Evolutionary conservation across 2,113 vertebrate genomes (phyloP).

Genomic region (Oncorhynchus mykiss): DNA sequence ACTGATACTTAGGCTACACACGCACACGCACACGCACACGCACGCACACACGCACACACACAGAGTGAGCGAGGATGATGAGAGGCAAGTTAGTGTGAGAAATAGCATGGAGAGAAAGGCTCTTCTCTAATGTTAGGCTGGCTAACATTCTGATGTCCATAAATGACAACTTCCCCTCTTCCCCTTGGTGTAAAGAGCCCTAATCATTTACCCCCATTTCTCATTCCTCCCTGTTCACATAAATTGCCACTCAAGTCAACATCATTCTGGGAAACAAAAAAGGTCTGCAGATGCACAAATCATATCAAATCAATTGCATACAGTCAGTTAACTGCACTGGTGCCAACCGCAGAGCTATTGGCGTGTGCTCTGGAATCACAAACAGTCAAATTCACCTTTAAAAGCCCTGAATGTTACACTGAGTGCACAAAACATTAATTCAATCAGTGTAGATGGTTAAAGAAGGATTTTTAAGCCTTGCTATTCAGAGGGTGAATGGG

Average conservation of each 20-base stretch:
- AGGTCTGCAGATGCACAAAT: constrained; percentile 58
- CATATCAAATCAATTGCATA: constrained; percentile 63
- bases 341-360: constrained; percentile 56
- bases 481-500: too few relatives aligned
- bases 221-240: neutral
- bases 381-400: constrained; percentile 57
- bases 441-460: too few relatives aligned
- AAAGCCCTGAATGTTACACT: constrained; percentile 31
- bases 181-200: constrained; percentile 34
- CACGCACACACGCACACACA: neutral
- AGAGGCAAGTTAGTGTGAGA: constrained; percentile 30
- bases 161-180: constrained; percentile 22
- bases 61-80: neutral
- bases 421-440: too few relatives aligned
- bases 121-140: constrained; percentile 21
- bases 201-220: constrained; percentile 45
- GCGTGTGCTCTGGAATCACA: constrained; percentile 30
- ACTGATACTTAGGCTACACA: neutral
- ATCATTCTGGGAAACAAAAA: constrained; percentile 59
- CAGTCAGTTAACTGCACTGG: constrained; percentile 52
- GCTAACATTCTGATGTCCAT: constrained; percentile 27
- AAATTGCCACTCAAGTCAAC: constrained; percentile 47
- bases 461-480: too few relatives aligned
- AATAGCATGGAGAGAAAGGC: constrained; percentile 2
- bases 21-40: neutral